Conservation (phyloP, 2,888 invertebrate species). For the Tryphoninae sp. region DNA sequence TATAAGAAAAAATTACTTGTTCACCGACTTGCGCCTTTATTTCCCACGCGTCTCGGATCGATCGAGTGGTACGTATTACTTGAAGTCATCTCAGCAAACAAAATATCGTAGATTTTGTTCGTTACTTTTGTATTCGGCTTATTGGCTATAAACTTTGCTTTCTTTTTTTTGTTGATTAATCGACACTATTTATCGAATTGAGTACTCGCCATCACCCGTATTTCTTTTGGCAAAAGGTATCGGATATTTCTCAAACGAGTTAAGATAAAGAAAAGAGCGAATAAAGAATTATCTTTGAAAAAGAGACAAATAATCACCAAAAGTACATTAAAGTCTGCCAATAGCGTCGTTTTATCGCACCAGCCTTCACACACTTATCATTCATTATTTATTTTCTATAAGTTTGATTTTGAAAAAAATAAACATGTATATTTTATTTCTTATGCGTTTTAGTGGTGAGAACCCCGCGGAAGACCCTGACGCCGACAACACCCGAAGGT, state of each 20-base stretch:
- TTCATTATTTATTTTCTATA: conserved; percentile 49
- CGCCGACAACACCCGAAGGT: conserved; percentile 82
- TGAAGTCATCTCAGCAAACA: conserved; percentile 59
- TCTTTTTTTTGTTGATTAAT: conserved; percentile 36
- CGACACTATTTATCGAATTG: conserved; percentile 37
- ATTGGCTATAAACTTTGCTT: conserved; percentile 74
- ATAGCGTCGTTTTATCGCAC: conserved; percentile 53
- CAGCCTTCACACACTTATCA: conserved; percentile 55
- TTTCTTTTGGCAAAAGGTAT: conserved; percentile 7
- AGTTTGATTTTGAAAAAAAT: conserved; percentile 16
- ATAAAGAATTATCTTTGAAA: background rate
- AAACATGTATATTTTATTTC: conserved; percentile 71
- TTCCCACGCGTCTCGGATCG: conserved; percentile 81
- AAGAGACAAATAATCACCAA: conserved; percentile 25
- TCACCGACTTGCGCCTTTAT: conserved; percentile 81
- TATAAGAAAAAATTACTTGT: conserved; percentile 76
- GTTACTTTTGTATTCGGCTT: conserved; percentile 70
- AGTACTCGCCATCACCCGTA: conserved; percentile 53
- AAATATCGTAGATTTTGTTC: conserved; percentile 66
- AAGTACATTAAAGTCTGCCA: conserved; percentile 53
- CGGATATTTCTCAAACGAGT: conserved; percentile 3
- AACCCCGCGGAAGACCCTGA: conserved; percentile 82
- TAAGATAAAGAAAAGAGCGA: conserved; percentile 2
- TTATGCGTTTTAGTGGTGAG: conserved; percentile 82
- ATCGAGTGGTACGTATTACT: conserved; percentile 81